Percentiles rank a stretch among this genome's conserved stretches.
These are phyloP conservation scores for Actias luna DNA, from an alignment of 2,888 invertebrate species.

Conservation along the genomic window DNA sequence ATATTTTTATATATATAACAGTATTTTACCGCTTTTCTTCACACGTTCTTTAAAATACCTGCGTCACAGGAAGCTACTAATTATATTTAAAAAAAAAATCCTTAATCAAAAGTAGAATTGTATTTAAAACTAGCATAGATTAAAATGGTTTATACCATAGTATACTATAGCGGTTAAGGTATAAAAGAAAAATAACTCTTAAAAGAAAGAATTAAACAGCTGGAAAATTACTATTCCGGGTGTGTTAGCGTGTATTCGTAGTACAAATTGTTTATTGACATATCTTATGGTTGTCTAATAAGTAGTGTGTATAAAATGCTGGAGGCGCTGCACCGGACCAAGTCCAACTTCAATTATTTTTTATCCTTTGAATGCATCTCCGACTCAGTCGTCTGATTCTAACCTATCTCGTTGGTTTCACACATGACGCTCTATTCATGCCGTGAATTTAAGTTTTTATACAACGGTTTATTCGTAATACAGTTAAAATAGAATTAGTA, in stretches of 20 bases:
- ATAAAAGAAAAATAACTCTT: neutral
- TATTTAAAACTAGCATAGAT: neutral
- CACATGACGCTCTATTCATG: slow-evolving; percentile 54
- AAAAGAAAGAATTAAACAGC: neutral
- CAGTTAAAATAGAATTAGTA: neutral
- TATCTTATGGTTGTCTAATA: neutral
- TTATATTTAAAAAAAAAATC: neutral
- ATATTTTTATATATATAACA: no score
- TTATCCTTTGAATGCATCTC: slow-evolving; percentile 66
- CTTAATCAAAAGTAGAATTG: neutral
- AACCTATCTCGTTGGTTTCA: slow-evolving; percentile 54
- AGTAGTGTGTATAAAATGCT: slow-evolving; percentile 1
- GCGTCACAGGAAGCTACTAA: neutral
- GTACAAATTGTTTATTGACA: neutral
- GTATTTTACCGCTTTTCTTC: no score
- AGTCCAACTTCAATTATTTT: slow-evolving; percentile 65
- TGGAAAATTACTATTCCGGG: neutral
- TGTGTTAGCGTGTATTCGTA: neutral
- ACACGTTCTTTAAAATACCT: no score
- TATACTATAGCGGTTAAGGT: neutral
- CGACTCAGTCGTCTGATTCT: slow-evolving; percentile 35
- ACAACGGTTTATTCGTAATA: slow-evolving; percentile 17
- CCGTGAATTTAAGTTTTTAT: slow-evolving; percentile 37
- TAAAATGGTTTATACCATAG: neutral
- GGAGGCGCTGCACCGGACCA: slow-evolving; percentile 39